phyloP scores from a whole-genome alignment of 2,797 vertebrate species.

The Xenopus petersii region DNA sequence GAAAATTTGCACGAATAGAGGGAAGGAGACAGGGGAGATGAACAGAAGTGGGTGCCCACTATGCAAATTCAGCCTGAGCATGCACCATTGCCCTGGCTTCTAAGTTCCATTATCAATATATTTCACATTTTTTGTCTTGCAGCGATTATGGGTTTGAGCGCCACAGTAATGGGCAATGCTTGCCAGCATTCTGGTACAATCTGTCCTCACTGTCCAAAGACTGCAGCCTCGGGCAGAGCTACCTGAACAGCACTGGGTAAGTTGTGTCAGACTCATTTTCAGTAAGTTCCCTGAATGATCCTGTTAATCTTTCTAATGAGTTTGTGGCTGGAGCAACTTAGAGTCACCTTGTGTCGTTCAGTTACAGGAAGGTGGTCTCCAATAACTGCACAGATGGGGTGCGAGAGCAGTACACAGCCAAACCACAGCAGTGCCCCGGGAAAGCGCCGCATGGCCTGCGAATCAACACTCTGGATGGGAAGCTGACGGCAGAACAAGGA shows the following conservation, averaged over 20 bases:
- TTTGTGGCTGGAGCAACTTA: no score
- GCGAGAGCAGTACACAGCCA: slow-evolving; percentile 82
- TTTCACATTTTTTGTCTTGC: not conserved
- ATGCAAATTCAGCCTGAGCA: no score
- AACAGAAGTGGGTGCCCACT: no score
- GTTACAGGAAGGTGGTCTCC: slow-evolving; percentile 93
- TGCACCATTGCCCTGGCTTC: no score
- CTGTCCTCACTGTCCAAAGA: slow-evolving; percentile 85
- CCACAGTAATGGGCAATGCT: slow-evolving; percentile 82
- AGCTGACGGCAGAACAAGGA: slow-evolving; percentile 77
- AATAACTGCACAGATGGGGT: slow-evolving; percentile 95
- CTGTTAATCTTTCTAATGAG: no score
- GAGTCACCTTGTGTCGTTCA: slow-evolving; percentile 50
- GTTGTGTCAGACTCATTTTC: slow-evolving; percentile 37
- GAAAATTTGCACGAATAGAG: no score
- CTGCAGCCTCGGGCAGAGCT: slow-evolving; percentile 87
- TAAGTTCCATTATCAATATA: no score
- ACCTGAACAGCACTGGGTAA: slow-evolving; percentile 96
- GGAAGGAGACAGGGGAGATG: no score
- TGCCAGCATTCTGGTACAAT: slow-evolving; percentile 93
- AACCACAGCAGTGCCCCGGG: slow-evolving; percentile 80
- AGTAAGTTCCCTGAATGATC: no score
- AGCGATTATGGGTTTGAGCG: slow-evolving; percentile 95
- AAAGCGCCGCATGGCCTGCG: slow-evolving; percentile 86
- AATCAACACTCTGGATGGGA: slow-evolving; percentile 83